Base-by-base conservation (phyloP, 1,140 invertebrate species). In the Neodiprion fabricii region DNA sequence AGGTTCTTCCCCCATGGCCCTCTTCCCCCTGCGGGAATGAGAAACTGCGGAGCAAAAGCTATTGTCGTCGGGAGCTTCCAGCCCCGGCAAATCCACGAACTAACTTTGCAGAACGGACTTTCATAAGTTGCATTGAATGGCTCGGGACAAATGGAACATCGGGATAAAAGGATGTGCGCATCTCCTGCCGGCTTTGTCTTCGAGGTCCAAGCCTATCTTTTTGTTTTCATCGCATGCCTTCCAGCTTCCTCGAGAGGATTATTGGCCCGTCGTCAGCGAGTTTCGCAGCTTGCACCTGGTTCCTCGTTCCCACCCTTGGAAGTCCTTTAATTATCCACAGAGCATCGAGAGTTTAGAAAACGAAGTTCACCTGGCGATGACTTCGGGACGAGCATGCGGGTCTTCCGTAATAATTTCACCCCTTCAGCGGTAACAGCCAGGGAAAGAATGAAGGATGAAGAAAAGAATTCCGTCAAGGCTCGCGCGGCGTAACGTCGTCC, bases 61-160 rank as follows among this genome's bases (percentile, higher is more conserved):
- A 84, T 84, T 84, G 84, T 84, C 79, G 80, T 79, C 75, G 78
- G 73, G 80, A 81, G 82, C 81, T 84, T 84, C 83, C 74, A 61
- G 49, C 65, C 79, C 77, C 80, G 77, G 81, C 81, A 85, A 84
- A 83, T 84, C 82, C 81, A 79, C 77, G 81, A 71, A 71, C 70
- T 77, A 84, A 85, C 82, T 85, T 84, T 82, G 77, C 79, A 76
- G 78, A 82, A 81, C 79, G 79, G 78, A 80, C 83, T 83, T 82
- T 78, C 82, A 85, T 85, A 85, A 85, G 82, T 85, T 82, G 79
- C 79, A 80, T 83, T 86, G 80, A 85, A 86, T 85, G 82, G 79
- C 79, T 82, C 53, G 53, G 53, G 53, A 61, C 53, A 61, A 61
- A 61, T 61, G 53, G 53, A 61, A 61, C 83, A 83, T 82, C 76